phyloP scores from a whole-genome alignment of 2,797 vertebrate species.

The Scomberomorus guttatus region DNA sequence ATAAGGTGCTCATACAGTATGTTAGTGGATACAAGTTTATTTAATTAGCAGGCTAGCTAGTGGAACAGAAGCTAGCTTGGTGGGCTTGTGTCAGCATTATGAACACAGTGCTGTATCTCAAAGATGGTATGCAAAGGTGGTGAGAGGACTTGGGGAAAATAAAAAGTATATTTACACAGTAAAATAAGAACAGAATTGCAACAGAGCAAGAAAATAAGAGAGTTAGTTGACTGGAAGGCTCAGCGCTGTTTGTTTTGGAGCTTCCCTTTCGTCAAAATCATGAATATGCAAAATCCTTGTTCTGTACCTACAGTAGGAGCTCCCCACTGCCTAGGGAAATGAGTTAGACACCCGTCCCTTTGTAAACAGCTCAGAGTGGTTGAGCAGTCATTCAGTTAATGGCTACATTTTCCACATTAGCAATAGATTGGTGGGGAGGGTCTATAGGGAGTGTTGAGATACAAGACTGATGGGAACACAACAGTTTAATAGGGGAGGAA shows the following conservation, averaged over 20 bases:
- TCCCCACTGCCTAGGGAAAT: conserved; percentile 67
- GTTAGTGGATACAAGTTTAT: neutral
- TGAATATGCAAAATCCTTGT: conserved; percentile 68
- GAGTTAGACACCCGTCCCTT: conserved; percentile 65
- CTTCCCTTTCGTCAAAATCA: conserved; percentile 37
- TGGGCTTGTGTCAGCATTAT: neutral
- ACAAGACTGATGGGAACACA: conserved; percentile 5
- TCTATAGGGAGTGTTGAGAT: neutral
- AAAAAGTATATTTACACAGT: neutral
- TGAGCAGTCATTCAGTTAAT: conserved; percentile 39
- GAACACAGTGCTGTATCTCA: neutral
- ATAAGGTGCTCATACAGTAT: neutral
- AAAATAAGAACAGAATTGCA: neutral
- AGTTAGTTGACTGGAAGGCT: conserved; percentile 26
- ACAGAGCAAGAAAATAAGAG: neutral
- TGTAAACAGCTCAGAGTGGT: conserved; percentile 57
- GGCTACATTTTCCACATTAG: conserved; percentile 61
- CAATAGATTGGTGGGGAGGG: conserved; percentile 17
- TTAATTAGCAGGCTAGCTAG: neutral
- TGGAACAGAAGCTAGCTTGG: neutral
- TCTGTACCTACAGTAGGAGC: conserved; percentile 17
- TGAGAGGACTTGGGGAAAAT: neutral
- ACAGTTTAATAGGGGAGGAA: neutral
- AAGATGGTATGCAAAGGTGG: neutral
- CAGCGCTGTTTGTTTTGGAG: conserved; percentile 41